A percentile compares a stretch with the other conserved stretches of the same genome.
These are phyloP conservation scores for Schizopygopsis malacanthus DNA, from an alignment of 2,797 vertebrate species.

Conservation along the genomic window DNA sequence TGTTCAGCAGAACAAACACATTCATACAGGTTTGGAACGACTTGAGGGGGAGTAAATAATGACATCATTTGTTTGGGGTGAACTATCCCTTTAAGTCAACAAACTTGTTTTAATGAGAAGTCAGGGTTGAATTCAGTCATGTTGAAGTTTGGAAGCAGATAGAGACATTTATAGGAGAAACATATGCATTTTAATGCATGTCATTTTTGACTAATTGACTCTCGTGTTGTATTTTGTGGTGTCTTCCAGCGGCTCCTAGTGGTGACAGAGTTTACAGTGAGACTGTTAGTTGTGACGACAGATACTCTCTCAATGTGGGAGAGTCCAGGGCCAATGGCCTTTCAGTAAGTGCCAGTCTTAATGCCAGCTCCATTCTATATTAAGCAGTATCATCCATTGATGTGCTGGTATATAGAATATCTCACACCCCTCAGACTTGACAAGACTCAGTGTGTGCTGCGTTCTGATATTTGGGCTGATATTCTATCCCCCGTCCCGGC, in stretches of 20 bases:
- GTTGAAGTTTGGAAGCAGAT: background rate
- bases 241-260: constrained; percentile 70
- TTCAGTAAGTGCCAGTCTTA: constrained; percentile 62
- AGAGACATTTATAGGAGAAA: background rate
- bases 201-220: background rate
- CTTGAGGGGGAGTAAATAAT: too few relatives aligned
- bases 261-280: constrained; percentile 60
- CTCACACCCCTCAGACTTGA: constrained; percentile 78
- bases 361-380: constrained; percentile 78
- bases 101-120: background rate
- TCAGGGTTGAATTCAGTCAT: background rate
- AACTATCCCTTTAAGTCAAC: background rate
- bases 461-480: constrained; percentile 76
- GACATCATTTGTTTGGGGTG: too few relatives aligned
- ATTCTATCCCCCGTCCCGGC: constrained; percentile 73
- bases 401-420: constrained; percentile 78
- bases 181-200: background rate
- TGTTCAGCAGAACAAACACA: too few relatives aligned
- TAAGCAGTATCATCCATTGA: constrained; percentile 78
- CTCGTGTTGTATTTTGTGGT: background rate
- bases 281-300: background rate
- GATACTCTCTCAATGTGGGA: constrained; percentile 44
- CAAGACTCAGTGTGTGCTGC: constrained; percentile 76
- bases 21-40: too few relatives aligned
- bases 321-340: constrained; percentile 62